Base-by-base conservation (phyloP, 2,888 invertebrate species). In the Drosophila trichaetosa region DNA sequence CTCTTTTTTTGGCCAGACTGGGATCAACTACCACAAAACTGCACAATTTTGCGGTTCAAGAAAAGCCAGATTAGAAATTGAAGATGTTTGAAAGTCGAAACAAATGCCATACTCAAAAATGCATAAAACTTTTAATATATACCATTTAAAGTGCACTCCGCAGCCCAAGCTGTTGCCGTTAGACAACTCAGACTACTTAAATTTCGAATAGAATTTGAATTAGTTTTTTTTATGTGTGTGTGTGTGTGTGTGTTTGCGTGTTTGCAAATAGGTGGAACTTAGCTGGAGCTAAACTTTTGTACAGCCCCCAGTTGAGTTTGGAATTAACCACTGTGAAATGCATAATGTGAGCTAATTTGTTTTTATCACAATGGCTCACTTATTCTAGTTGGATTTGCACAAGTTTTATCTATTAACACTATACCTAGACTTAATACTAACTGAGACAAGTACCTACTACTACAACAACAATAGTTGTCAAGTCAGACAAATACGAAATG, bases 21-120 rank as follows among this genome's bases (percentile, higher is more conserved):
- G 58, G 18, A 24, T 27, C 54, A 49, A 10, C 36, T 7, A 10
- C 58, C 40, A 21, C 40, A 42, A 42, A 52, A 66, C 11, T 54
- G 57, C 63, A 63, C 57, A 61, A 40, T 56, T 60, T 53, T 72
- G 64, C 53, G 58, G 66, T 29, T 42, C 60, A 52, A 33, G 49
- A n/a, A 31, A 53, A 38, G 36, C 51, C 57, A 79, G 74, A 80
- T 77, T 80, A 61, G 74, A 77, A 71, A 71, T 80, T 80, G 58
- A 80, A 80, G 34, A 79, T 72, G 63, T 53, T 61, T 42, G 48
- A 54, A 74, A 62, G 52, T 59, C 58, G 38, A 67, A 67, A 70
- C 74, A 67, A 74, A 61, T 61, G 62, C 60, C 52, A n/a, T 16
- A 36, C 40, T 63, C 18, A 42, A 24, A 60, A 59, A 49, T 60